Evolutionary conservation across 1,140 invertebrate species (phyloP), one percentile per base, ranked within the genome.

Genomic region (Drosophila pachea): DNA sequence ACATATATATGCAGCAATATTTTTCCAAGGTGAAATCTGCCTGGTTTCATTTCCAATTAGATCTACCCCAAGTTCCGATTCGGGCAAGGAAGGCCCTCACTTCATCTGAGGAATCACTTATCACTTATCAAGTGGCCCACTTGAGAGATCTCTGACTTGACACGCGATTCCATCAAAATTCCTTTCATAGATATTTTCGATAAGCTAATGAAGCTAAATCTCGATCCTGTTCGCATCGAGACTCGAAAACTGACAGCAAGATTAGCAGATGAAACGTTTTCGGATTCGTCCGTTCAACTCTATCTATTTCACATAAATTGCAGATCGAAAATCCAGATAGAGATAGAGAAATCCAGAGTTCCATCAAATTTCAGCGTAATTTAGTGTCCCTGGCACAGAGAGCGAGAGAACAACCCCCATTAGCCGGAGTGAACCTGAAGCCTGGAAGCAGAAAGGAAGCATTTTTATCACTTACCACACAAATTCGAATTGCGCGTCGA

Each of bases 381-480:
- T 66, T 59, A 53, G 22, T 52, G 38, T 43, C 45, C 9, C 9
- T 4, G 33, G 45, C 42, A 47, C 36, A 52, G 47, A 52, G 38
- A 53, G 29, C 50, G 42, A 58, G 47, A 52, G 38, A 53, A 14
- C 61, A 64, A 58, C 61, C 61, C 59, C 66, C 52, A 68, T 68
- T 43, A 64, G 35, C 43, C 35, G 31, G 4, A 47, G 42, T 40
- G 29, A 68, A 49, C 33, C 42, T 53, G 48, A 59, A 67, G 68
- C 36, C 42, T 29, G 14, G 6, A 5, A 12, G 7, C 36, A 35
- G 55, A 52, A 53, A 43, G 40, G 40, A 43, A 43, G 42, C 48
- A 74, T 74, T 68, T 74, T 74, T 74, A 74, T 74, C 73, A 74
- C 68, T 72, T 74, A 72, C 68, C 73, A 72, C 69, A 74, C 54